phyloP scores from a whole-genome alignment of 1,140 invertebrate species.

The Procambarus virginalis region DNA sequence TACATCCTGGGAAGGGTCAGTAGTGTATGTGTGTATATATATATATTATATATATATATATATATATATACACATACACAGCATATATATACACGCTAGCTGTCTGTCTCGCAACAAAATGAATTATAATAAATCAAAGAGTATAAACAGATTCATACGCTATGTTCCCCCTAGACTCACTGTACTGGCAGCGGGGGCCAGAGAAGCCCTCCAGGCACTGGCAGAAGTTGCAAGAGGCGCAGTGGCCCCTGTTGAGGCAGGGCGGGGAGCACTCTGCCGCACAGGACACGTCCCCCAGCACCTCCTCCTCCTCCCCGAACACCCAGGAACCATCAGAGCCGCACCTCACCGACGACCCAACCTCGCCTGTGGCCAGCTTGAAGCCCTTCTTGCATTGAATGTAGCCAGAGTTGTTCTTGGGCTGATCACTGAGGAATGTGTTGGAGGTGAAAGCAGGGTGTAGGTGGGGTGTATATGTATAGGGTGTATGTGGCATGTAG shows the following conservation, averaged over 20 bases:
- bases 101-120: too few species aligned
- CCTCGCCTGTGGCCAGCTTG: not conserved
- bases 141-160: too few species aligned
- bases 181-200: not conserved
- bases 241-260: constrained; percentile 9
- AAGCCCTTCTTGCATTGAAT: not conserved
- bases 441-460: not conserved
- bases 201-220: constrained; percentile 8
- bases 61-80: too few species aligned
- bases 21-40: too few species aligned
- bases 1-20: too few species aligned
- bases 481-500: not conserved
- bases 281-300: not conserved
- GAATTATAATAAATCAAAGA: too few species aligned
- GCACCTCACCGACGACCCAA: not conserved
- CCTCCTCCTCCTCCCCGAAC: not conserved
- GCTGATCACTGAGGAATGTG: too few species aligned
- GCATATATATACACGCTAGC: too few species aligned
- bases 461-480: not conserved
- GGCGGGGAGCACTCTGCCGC: constrained; percentile 1
- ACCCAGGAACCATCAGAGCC: not conserved
- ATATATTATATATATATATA: too few species aligned
- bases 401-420: not conserved
- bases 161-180: not conserved
- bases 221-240: not conserved